Evolutionary conservation across 1,140 invertebrate genomes (phyloP), one percentile per base, ranked within the genome.

Genomic region (Cydia amplana): DNA sequence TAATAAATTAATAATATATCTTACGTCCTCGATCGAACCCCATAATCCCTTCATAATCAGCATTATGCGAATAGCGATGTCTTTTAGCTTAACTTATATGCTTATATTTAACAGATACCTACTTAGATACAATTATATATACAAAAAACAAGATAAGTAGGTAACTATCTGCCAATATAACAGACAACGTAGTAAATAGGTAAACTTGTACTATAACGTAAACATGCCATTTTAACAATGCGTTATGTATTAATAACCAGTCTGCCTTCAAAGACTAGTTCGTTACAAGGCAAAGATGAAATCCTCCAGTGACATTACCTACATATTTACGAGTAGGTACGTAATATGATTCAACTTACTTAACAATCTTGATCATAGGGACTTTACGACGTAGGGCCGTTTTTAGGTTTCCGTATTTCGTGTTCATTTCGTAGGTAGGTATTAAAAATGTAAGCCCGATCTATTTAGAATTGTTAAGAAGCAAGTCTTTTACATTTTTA

Each of bases 221-320:
- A 55, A 55, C 51, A 55, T 18, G n/a, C 3, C 51, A 55, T 18
- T 18, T n/a, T 18, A 55, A 55, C n/a, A 18, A 55, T 55, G 51
- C n/a, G 1, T 55, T 14, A n/a, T 4, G 16, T 49, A n/a, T 49
- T 55, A 55, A 55, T 55, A 55, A 55, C 16, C 51, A 18, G n/a
- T 55, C 16, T 18, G 51, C n/a, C 51, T 55, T 55, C 51, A 55
- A 55, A 55, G n/a, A 55, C 51, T 55, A 55, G 51, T 55, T 55
- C 51, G n/a, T 55, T 55, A 55, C 16, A 55, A 55, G 51, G 51
- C 51, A 55, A 55, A 55, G 16, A n/a, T 55, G 16, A 55, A 55
- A 55, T 55, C n/a, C 51, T 55, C 6, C 7, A 14, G 51, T 55
- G n/a, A 2, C n/a, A 55, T 55, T 55, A 18, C n/a, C n/a, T 55